Evolutionary conservation across 1,140 invertebrate species (phyloP).

Genomic region (Leptinotarsa undecemlineata): DNA sequence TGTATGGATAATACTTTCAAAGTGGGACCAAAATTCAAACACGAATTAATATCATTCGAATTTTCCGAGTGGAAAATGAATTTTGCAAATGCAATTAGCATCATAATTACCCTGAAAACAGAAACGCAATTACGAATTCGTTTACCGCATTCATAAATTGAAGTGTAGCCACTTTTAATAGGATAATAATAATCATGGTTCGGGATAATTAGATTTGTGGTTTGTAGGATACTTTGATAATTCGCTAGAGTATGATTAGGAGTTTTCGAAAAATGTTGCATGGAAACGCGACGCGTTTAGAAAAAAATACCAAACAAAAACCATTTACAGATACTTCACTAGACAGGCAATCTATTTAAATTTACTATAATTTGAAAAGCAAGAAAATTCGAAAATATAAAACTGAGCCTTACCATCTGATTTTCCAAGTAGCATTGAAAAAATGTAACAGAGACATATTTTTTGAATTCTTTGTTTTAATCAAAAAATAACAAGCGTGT

Average conservation of each 20-base stretch:
- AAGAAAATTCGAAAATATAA: constrained; percentile 41
- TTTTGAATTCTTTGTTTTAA: constrained; percentile 38
- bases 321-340: constrained; percentile 44
- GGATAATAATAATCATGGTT: not conserved
- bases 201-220: not conserved
- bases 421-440: constrained; percentile 54
- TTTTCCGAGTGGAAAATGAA: not conserved
- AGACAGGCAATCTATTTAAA: constrained; percentile 48
- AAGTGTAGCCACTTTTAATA: constrained; percentile 3
- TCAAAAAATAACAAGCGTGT: constrained; percentile 44
- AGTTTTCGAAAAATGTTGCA: constrained; percentile 22
- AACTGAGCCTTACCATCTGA: constrained; percentile 57
- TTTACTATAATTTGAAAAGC: constrained; percentile 48
- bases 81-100: not conserved
- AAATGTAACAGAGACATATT: constrained; percentile 46
- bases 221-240: not conserved
- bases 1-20: not conserved
- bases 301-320: constrained; percentile 40
- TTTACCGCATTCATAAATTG: not conserved
- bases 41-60: not conserved
- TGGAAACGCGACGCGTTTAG: constrained; percentile 1
- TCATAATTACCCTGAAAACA: not conserved
- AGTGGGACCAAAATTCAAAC: not conserved
- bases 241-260: not conserved
- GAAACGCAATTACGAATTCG: not conserved